phyloP scores from a whole-genome alignment of 2,113 vertebrate genomes.

The Hemibagrus wyckioides region DNA sequence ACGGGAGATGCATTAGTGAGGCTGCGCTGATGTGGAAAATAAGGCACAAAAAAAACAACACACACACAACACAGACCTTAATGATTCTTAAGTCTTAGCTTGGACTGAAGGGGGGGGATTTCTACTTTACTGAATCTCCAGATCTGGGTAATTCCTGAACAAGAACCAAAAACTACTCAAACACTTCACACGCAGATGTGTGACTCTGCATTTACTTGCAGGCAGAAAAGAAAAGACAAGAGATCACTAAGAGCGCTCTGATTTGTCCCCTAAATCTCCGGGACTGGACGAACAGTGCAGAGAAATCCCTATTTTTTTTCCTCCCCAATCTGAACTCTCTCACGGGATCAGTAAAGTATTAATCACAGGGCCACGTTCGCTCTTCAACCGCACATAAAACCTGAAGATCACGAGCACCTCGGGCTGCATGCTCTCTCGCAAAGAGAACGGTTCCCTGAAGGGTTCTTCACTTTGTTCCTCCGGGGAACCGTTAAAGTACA shows the following conservation, averaged over 20 bases:
- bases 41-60: not conserved
- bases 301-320: not conserved
- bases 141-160: not conserved
- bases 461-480: slow-evolving; percentile 20
- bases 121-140: not conserved
- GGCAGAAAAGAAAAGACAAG: not conserved
- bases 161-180: not conserved
- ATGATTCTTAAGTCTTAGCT: not conserved
- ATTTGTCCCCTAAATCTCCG: not conserved
- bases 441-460: slow-evolving; percentile 13
- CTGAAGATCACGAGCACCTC: slow-evolving; percentile 17
- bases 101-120: not conserved
- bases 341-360: slow-evolving; percentile 30
- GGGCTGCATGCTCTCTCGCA: not conserved
- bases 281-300: not conserved
- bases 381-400: slow-evolving; percentile 30
- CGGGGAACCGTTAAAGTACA: not conserved
- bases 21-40: slow-evolving; percentile 10
- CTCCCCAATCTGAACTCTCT: slow-evolving; percentile 8
- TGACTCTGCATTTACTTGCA: not conserved
- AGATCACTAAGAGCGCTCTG: too few relatives aligned
- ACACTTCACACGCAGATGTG: not conserved
- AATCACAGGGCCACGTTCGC: slow-evolving; percentile 12
- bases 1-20: not conserved
- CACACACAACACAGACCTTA: not conserved